Percentiles rank a stretch among this genome's conserved stretches.
Conservation (phyloP, 2,113 vertebrate genomes). For the Perca flavescens region DNA sequence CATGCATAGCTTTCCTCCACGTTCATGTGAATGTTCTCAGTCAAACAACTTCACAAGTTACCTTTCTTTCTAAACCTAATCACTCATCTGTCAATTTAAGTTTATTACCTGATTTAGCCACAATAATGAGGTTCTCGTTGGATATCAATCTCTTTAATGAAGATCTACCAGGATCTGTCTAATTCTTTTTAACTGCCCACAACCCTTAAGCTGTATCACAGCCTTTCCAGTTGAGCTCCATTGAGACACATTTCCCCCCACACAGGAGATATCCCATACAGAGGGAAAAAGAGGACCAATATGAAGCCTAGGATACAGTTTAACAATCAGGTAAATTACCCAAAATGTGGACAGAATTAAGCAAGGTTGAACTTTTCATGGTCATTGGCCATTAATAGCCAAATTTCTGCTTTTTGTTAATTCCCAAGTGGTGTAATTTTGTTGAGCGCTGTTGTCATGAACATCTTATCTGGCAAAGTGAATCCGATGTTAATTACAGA, state of each 20-base stretch:
- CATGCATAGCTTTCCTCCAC: background rate
- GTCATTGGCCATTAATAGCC: background rate
- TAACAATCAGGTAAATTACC: background rate
- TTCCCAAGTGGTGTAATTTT: background rate
- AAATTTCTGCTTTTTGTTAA: background rate
- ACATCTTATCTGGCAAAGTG: background rate
- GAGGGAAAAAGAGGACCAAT: background rate
- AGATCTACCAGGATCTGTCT: constrained; percentile 50
- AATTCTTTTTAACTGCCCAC: constrained; percentile 7
- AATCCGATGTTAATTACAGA: background rate
- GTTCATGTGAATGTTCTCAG: background rate
- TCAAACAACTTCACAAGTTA: constrained; percentile 2
- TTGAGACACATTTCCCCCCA: background rate
- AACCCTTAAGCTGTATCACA: constrained; percentile 2
- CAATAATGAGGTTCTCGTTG: constrained; percentile 53
- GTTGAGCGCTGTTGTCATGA: background rate
- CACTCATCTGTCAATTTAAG: constrained; percentile 27
- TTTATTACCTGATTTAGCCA: constrained; percentile 46
- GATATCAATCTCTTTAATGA: constrained; percentile 62
- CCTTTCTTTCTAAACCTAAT: constrained; percentile 23
- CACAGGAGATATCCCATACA: background rate
- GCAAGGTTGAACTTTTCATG: background rate
- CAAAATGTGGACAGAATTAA: background rate
- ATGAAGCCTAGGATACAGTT: background rate
- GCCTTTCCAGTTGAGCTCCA: background rate